These are phyloP conservation scores for Polymixis lichenea DNA, from an alignment of 2,888 invertebrate genomes.

Conservation along the genomic window DNA sequence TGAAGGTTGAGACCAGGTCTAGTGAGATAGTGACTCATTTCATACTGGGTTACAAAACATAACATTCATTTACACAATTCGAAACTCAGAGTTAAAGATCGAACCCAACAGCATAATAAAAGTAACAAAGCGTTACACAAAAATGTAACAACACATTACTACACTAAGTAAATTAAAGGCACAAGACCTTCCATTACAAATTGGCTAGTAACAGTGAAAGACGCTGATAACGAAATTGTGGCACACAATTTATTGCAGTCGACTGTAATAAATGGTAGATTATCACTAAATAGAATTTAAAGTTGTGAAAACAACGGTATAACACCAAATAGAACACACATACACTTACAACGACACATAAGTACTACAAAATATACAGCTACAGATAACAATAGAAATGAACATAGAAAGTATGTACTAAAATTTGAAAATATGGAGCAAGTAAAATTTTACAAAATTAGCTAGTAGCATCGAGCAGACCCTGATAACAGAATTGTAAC, in stretches of 20 bases:
- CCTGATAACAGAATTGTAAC: constrained; percentile 4
- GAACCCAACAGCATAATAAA: background rate
- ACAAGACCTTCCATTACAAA: background rate
- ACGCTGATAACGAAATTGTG: constrained; percentile 7
- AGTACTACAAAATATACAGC: background rate
- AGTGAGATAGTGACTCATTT: constrained; percentile 39
- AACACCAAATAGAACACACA: constrained; percentile 3
- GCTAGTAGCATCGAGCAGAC: background rate
- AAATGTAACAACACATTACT: background rate
- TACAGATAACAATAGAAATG: background rate
- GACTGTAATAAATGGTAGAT: background rate
- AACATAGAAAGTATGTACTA: background rate
- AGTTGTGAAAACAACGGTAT: background rate
- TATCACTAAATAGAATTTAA: background rate
- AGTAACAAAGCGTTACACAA: background rate
- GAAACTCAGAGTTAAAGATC: background rate
- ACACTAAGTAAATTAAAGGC: constrained; percentile 23
- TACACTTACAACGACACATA: constrained; percentile 3
- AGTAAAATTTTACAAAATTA: background rate
- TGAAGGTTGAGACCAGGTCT: constrained; percentile 56
- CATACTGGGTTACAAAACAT: constrained; percentile 37
- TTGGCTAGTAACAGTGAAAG: constrained; percentile 14
- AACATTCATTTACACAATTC: constrained; percentile 25
- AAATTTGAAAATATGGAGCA: constrained; percentile 2
- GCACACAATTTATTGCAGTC: constrained; percentile 10